Conservation (phyloP, 1,140 invertebrate genomes). For the Pachyrhynchus sulphureomaculatus region DNA sequence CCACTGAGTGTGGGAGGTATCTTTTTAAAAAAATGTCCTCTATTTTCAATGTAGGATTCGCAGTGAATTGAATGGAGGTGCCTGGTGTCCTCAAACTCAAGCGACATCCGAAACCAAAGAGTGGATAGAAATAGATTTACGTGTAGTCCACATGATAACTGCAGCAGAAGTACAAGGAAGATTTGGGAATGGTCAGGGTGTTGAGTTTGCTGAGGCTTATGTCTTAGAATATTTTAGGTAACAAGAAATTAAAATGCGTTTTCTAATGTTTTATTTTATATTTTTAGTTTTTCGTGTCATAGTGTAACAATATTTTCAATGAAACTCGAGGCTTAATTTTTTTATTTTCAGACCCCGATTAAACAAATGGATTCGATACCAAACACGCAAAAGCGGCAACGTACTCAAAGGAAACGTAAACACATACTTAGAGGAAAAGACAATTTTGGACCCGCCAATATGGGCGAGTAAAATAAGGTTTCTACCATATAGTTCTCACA, state of each 20-base stretch:
- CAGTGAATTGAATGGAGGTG: constrained; percentile 44
- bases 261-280: background rate
- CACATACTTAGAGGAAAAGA: constrained; percentile 75
- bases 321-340: too few relatives aligned
- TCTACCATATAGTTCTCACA: constrained; percentile 70
- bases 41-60: too few relatives aligned
- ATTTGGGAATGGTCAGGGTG: constrained; percentile 82
- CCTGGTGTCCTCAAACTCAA: constrained; percentile 68
- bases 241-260: background rate
- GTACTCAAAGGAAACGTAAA: constrained; percentile 80
- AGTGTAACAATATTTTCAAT: background rate
- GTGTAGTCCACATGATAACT: constrained; percentile 72
- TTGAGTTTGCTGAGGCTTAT: constrained; percentile 76
- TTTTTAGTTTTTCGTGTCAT: background rate
- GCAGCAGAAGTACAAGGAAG: constrained; percentile 81
- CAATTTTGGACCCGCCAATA: constrained; percentile 69
- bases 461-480: constrained; percentile 73
- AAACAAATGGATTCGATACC: constrained; percentile 71
- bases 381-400: constrained; percentile 62
- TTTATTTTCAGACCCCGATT: constrained; percentile 54
- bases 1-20: too few relatives aligned
- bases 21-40: too few relatives aligned
- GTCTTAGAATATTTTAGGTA: constrained; percentile 73
- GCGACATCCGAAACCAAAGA: constrained; percentile 70
- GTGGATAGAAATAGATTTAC: constrained; percentile 77